Evolutionary conservation across 1,140 invertebrate species (phyloP).

Genomic region (Aphidius gifuensis): DNA sequence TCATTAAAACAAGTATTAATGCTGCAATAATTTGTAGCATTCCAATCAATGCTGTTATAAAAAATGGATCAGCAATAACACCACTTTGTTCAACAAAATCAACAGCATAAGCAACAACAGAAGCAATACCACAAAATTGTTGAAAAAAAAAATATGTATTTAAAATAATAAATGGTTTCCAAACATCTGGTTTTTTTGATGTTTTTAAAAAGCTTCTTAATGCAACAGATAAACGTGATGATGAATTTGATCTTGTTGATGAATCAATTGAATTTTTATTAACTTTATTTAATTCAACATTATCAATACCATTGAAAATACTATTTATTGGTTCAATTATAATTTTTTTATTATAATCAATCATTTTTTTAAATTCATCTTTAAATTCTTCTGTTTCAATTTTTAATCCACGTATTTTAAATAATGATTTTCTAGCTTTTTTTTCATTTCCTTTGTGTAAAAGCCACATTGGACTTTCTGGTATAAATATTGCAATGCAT

Average conservation of each 20-base stretch:
- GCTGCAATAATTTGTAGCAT: slow-evolving; percentile 52
- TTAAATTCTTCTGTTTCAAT: slow-evolving; percentile 61
- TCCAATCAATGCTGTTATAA: slow-evolving; percentile 55
- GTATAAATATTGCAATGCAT: slow-evolving; percentile 54
- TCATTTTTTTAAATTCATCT: slow-evolving; percentile 72
- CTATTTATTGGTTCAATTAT: neutral
- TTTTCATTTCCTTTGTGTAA: slow-evolving; percentile 47
- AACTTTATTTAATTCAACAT: neutral
- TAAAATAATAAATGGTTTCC: slow-evolving; percentile 65
- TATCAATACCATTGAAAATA: no score
- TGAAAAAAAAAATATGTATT: slow-evolving; percentile 67
- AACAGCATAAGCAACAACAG: slow-evolving; percentile 67
- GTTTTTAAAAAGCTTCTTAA: slow-evolving; percentile 25
- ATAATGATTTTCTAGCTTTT: slow-evolving; percentile 53
- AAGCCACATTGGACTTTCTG: slow-evolving; percentile 70
- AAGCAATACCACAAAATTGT: slow-evolving; percentile 70
- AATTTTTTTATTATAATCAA: slow-evolving; percentile 60
- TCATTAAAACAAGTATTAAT: slow-evolving; percentile 47
- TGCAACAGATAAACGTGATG: slow-evolving; percentile 50
- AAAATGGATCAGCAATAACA: slow-evolving; percentile 54
- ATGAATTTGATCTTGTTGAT: neutral
- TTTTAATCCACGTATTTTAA: slow-evolving; percentile 53
- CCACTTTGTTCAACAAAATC: slow-evolving; percentile 59
- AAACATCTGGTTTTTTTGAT: slow-evolving; percentile 49
- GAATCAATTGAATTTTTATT: neutral